phyloP scores from a whole-genome alignment of 1,140 invertebrate species.

The Mamestra configurata region DNA sequence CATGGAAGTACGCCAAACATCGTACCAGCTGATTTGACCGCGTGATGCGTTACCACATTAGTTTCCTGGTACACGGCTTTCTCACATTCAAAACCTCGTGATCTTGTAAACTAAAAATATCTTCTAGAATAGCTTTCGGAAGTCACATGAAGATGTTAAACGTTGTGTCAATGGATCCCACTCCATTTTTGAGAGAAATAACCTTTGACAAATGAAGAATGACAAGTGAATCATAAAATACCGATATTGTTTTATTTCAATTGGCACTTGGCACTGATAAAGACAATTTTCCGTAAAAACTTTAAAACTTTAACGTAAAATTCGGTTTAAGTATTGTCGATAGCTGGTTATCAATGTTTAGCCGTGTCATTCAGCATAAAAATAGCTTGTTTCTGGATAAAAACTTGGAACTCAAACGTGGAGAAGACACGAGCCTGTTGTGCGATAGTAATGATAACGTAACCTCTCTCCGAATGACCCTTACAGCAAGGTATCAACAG shows the following conservation, averaged over 20 bases:
- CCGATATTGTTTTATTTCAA: too few species aligned
- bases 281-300: background rate
- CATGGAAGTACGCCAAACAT: slow-evolving; percentile 69
- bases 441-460: slow-evolving; percentile 29
- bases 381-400: background rate
- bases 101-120: slow-evolving; percentile 45
- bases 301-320: too few species aligned
- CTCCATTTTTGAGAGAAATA: background rate
- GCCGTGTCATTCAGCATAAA: background rate
- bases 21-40: slow-evolving; percentile 73
- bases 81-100: slow-evolving; percentile 39
- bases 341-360: background rate
- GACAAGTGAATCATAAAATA: background rate
- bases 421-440: background rate
- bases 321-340: background rate
- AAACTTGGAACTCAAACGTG: slow-evolving; percentile 13
- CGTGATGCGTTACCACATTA: slow-evolving; percentile 60
- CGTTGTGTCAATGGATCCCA: background rate
- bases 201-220: background rate
- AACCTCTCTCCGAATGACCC: slow-evolving; percentile 31
- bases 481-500: slow-evolving; percentile 37
- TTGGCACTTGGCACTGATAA: background rate
- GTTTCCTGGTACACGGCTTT: slow-evolving; percentile 14
- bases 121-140: background rate
- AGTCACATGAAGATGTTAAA: slow-evolving; percentile 41